These are phyloP conservation scores for Notechis scutatus DNA, from an alignment of 2,113 vertebrate genomes.

Conservation along the genomic window DNA sequence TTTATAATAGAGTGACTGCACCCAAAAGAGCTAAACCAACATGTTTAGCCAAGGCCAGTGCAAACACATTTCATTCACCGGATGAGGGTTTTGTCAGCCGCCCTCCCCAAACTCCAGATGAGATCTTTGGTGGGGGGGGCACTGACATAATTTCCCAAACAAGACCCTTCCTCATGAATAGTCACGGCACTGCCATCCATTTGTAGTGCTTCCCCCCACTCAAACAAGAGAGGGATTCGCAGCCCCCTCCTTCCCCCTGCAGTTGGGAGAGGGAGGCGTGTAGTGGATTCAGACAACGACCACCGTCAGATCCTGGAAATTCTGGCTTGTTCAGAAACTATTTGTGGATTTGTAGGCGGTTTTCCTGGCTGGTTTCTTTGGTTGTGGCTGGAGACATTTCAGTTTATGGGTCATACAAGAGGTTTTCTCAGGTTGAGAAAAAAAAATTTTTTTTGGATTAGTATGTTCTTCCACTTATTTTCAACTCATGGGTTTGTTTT, in stretches of 20 bases:
- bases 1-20: slow-evolving; percentile 55
- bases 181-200: slow-evolving; percentile 23
- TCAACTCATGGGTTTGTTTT: slow-evolving; percentile 44
- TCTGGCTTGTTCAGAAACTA: slow-evolving; percentile 56
- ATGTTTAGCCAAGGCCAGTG: slow-evolving; percentile 1
- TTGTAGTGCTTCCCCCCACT: slow-evolving; percentile 33
- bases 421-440: slow-evolving; percentile 13
- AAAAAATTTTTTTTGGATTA: slow-evolving; percentile 30
- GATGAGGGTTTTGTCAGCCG: slow-evolving; percentile 36
- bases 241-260: slow-evolving; percentile 10
- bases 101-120: neutral
- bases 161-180: slow-evolving; percentile 26
- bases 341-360: slow-evolving; percentile 51
- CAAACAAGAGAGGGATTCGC: slow-evolving; percentile 3
- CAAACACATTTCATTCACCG: slow-evolving; percentile 33
- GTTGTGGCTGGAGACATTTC: slow-evolving; percentile 36
- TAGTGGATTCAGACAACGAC: slow-evolving; percentile 3
- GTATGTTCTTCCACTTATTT: slow-evolving; percentile 38
- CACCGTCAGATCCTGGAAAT: slow-evolving; percentile 37
- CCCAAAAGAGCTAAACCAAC: slow-evolving; percentile 32
- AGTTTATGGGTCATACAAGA: slow-evolving; percentile 13
- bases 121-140: neutral
- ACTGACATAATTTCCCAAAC: neutral
- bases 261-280: slow-evolving; percentile 18
- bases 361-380: slow-evolving; percentile 57